Evolutionary conservation across 1,140 invertebrate genomes (phyloP).

Genomic region (Tetragnatha versicolor): DNA sequence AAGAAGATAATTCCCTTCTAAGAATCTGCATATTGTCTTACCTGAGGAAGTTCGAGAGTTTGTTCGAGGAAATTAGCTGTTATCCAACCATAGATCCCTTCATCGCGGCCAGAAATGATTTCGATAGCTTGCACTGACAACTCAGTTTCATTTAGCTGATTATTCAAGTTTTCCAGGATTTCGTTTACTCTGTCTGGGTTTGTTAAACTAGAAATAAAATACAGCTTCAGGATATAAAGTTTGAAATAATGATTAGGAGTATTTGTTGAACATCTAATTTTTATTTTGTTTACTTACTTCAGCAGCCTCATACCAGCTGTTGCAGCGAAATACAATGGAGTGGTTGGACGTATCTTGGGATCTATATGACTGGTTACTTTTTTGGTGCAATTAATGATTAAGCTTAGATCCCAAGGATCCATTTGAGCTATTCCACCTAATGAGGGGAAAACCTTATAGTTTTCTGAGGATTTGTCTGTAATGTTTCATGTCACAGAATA

Average conservation of each 20-base stretch:
- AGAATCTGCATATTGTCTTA: constrained; percentile 1
- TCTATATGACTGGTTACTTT: constrained; percentile 62
- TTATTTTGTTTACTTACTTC: constrained; percentile 60
- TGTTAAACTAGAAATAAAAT: constrained; percentile 15
- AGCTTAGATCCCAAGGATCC: constrained; percentile 58
- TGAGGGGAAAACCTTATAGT: too few species aligned
- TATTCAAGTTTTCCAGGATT: constrained; percentile 15
- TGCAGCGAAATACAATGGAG: constrained; percentile 68
- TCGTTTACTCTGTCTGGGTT: background rate
- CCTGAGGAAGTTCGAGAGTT: constrained; percentile 34
- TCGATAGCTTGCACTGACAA: constrained; percentile 55
- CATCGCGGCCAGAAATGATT: constrained; percentile 63
- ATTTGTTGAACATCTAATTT: too few species aligned
- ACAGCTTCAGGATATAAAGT: too few species aligned
- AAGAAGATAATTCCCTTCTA: too few species aligned
- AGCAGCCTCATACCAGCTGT: constrained; percentile 69
- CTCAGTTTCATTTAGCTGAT: constrained; percentile 18
- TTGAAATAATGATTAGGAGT: too few species aligned
- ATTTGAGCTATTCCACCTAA: constrained; percentile 61
- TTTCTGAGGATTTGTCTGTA: too few species aligned
- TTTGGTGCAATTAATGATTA: constrained; percentile 61
- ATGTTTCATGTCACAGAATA: too few species aligned
- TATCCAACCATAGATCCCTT: constrained; percentile 68
- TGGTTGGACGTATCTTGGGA: constrained; percentile 53
- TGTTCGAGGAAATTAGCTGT: constrained; percentile 66